These are phyloP conservation scores for Mythimna pallens DNA, from an alignment of 2,888 invertebrate species.

Conservation along the genomic window DNA sequence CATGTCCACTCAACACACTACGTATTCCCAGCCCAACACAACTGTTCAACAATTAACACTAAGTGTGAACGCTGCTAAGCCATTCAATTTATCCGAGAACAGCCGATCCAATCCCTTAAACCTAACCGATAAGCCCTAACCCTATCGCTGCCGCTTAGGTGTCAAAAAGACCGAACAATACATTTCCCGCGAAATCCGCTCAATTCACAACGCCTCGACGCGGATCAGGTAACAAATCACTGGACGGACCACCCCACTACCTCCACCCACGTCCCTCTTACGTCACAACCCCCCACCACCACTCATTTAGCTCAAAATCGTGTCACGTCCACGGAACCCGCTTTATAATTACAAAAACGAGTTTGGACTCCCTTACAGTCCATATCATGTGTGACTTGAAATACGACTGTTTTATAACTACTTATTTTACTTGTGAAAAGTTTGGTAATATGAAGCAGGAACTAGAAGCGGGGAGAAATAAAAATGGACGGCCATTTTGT, in stretches of 20 bases:
- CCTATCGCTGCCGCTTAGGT: constrained; percentile 65
- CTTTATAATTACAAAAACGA: constrained; percentile 76
- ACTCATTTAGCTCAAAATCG: constrained; percentile 73
- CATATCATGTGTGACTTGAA: constrained; percentile 60
- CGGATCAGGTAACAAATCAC: constrained; percentile 71
- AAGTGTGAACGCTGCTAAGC: constrained; percentile 52
- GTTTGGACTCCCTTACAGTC: constrained; percentile 68
- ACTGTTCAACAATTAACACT: constrained; percentile 46
- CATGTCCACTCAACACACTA: constrained; percentile 6
- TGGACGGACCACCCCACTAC: constrained; percentile 51
- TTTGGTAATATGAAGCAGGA: constrained; percentile 32
- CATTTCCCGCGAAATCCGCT: constrained; percentile 64
- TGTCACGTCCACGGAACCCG: constrained; percentile 73
- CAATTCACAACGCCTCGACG: constrained; percentile 69
- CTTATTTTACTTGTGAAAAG: constrained; percentile 44
- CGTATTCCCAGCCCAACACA: constrained; percentile 11
- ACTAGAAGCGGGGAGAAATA: constrained; percentile 25
- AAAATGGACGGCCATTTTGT: constrained; percentile 21
- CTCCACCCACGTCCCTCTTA: constrained; percentile 19
- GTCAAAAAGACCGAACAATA: constrained; percentile 70
- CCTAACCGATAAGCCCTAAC: constrained; percentile 61
- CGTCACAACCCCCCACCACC: constrained; percentile 44
- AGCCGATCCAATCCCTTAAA: constrained; percentile 62
- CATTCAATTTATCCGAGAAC: constrained; percentile 62
- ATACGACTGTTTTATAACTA: constrained; percentile 55